Percentiles rank a stretch among this genome's conserved stretches.
Evolutionary conservation across 2,888 invertebrate species (phyloP).

Genomic region (Drosophila testacea): DNA sequence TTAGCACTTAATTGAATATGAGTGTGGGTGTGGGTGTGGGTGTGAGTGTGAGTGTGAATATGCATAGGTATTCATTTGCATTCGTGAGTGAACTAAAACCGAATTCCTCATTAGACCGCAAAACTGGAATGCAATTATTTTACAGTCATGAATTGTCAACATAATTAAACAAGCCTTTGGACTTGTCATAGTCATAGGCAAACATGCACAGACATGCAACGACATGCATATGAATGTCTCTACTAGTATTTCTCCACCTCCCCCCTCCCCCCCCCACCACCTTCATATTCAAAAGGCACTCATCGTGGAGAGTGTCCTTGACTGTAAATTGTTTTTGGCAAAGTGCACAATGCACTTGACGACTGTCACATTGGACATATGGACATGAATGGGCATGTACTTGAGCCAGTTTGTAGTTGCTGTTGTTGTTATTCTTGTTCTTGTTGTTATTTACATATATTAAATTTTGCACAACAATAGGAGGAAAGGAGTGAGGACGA

Average conservation of each 20-base stretch:
- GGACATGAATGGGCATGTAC: conserved; percentile 33
- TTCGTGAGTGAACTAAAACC: conserved; percentile 15
- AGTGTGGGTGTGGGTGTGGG: background rate
- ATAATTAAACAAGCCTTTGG: conserved; percentile 71
- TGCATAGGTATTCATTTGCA: conserved; percentile 14
- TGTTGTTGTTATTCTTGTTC: conserved; percentile 1
- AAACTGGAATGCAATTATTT: conserved; percentile 50
- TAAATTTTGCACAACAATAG: conserved; percentile 59
- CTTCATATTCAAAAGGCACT: conserved; percentile 54
- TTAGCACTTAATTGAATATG: background rate
- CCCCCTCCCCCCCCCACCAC: background rate
- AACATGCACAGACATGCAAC: conserved; percentile 35
- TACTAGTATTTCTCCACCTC: background rate
- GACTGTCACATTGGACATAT: conserved; percentile 64
- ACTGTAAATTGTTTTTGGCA: conserved; percentile 78
- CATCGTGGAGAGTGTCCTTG: conserved; percentile 67
- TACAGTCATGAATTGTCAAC: conserved; percentile 48
- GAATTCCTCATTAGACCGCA: conserved; percentile 42
- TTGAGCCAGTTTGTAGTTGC: conserved; percentile 17
- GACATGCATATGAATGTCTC: conserved; percentile 22
- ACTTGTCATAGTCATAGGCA: conserved; percentile 48
- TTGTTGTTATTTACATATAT: conserved; percentile 60
- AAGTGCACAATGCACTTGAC: conserved; percentile 80
- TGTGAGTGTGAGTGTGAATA: background rate
- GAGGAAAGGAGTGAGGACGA: background rate